phyloP scores from a whole-genome alignment of 2,888 invertebrate genomes.

The Eupithecia exiguata region DNA sequence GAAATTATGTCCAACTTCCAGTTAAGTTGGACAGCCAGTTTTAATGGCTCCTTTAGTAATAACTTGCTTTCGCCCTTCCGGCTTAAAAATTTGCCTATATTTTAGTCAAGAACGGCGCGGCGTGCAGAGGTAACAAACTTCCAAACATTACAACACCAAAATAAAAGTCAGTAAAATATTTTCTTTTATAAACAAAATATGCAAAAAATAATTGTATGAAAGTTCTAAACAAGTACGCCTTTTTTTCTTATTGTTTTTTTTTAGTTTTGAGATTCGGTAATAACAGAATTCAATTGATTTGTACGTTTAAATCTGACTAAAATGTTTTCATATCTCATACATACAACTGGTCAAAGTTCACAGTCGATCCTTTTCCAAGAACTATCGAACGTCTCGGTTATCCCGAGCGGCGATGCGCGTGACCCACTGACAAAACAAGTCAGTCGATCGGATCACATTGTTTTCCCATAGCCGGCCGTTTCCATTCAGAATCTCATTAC shows the following conservation, averaged over 20 bases:
- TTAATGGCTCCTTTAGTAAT: background rate
- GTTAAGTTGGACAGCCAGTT: background rate
- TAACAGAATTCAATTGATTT: conserved; percentile 6
- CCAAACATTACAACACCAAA: background rate
- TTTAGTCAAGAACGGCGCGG: no score
- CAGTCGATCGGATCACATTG: conserved; percentile 67
- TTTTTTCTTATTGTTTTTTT: background rate
- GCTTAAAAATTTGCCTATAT: no score
- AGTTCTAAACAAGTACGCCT: background rate
- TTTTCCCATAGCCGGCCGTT: conserved; percentile 80
- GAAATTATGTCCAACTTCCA: background rate
- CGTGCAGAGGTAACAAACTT: no score
- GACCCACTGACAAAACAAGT: conserved; percentile 77
- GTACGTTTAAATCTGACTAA: conserved; percentile 7
- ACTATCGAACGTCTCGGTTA: conserved; percentile 50
- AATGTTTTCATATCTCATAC: background rate
- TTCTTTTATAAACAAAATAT: background rate
- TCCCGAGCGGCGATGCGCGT: conserved; percentile 58
- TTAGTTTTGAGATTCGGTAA: background rate
- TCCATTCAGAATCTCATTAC: conserved; percentile 83
- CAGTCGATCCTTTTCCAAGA: conserved; percentile 41
- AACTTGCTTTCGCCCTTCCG: no score
- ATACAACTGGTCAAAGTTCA: conserved; percentile 24
- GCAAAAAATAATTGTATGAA: background rate
- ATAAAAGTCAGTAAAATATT: background rate